Base-by-base conservation (phyloP, 2,888 invertebrate species). In the Ormia ochracea region DNA sequence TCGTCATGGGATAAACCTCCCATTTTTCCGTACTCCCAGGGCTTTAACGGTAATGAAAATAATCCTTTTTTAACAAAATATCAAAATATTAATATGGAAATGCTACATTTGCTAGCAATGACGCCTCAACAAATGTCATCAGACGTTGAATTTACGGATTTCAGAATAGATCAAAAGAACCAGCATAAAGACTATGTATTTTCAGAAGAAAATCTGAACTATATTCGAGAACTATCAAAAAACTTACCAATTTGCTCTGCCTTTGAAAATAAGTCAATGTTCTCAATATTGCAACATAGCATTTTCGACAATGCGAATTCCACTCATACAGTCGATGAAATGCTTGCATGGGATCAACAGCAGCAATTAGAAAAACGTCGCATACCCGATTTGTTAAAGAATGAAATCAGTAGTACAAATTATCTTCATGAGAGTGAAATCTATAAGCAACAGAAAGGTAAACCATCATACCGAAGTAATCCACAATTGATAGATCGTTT, bases 1-100 rank as follows among this genome's bases (percentile, higher is more conserved):
- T 95, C 95, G 10, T 95, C 95, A 86, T 90, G 95, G 85, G 96
- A 96, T 88, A 96, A 96, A 90, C 95, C 96, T 33, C 96, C 96
- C 3, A 94, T 94, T 26, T 96, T 95, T 0, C 95, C 95, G 0
- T 28, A 81, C 4, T 23, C 61, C 5, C 69, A 19, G 33, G 3
- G 26, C 21, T 43, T 54, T 3, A 56, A 56, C 1, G 45, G 68
- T n/a, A 66, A 52, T n/a, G 56, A 65, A 14, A 65, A 65, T 12
- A 85, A 82, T 78, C 81, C 75, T 1, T 82, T 82, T 36, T 38
- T 81, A 3, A 61, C 45, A 14, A 84, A 85, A 50, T 80, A 82
- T 31, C 74, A 83, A 28, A 82, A 83, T 4, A 45, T 79, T 3
- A 82, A 82, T 4, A 48, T 81, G 38, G 82, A 83, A 54, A 82